Conservation (phyloP, 2,113 vertebrate genomes). For the Machaerirhynchus nigripectus region DNA sequence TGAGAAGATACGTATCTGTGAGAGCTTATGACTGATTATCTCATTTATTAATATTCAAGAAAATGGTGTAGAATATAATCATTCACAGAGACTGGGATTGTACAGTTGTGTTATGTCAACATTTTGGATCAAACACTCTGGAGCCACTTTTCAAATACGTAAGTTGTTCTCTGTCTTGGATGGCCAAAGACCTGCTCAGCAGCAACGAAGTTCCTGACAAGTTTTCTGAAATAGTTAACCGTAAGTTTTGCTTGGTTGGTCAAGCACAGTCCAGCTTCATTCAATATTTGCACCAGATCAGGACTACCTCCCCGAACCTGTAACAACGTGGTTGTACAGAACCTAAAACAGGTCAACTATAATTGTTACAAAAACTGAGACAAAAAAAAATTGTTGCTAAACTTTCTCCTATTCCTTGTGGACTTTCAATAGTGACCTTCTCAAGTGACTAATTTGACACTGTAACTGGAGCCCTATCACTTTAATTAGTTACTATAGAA, state of each 20-base stretch:
- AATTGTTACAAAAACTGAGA: not conserved
- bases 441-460: not conserved
- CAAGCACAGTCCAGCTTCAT: not conserved
- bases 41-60: not conserved
- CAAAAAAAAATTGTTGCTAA: not conserved
- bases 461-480: accelerated
- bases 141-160: not conserved
- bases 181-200: not conserved
- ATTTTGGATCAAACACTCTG: not conserved
- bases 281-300: not conserved
- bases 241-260: not conserved
- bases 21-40: not conserved
- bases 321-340: not conserved
- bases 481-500: not conserved
- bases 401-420: not conserved
- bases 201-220: not conserved
- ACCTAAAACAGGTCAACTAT: not conserved
- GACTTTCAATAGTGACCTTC: not conserved
- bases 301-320: not conserved
- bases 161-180: not conserved
- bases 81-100: not conserved
- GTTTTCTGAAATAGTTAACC: not conserved
- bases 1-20: not conserved
- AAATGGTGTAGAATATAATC: not conserved
- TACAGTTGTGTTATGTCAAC: not conserved